Evolutionary conservation across 1,140 invertebrate genomes (phyloP), one percentile per base, ranked within the genome.

Genomic region (Babylonia areolata): DNA sequence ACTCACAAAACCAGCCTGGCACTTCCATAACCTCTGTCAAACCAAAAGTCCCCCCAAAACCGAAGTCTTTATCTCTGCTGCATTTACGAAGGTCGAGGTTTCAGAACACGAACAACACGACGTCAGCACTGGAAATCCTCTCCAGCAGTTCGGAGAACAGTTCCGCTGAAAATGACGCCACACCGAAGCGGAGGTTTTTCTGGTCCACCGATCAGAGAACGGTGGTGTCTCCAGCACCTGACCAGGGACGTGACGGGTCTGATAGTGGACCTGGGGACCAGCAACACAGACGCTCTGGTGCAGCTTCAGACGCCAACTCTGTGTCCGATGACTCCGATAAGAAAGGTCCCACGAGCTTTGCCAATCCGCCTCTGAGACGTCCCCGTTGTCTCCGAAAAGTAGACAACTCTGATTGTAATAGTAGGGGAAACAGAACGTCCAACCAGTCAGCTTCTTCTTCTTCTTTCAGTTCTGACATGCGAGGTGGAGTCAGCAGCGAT

Each of bases 71-170:
- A 5, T 12, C 39, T 23, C 20, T 20, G 9, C 6, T 40, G 75
- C 75, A 77, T 37, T 28, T 40, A 31, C 12, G 75, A 40, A 35
- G 75, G 11, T 39, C 75, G 15, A 35, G 75, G 20, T 77, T 77
- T 40, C 75, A 77, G 28, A 2, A 77, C 1, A 35, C 28, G 75
- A 28, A 6, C 33, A 77, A 6, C 75, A 77, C 75, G 12, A 37
- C 40, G 33, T 77, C 75, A 40, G 35, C 35, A 40, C 35, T 37
- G 35, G 75, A 77, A 17, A 51, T 12, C 40, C 71, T 75, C 31
- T 77, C 75, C 35, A 77, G 75, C 75, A 77, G 75, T 28, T 77
- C 75, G 3, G 75, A 77, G 35, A 37, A 77, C 28, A 77, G 75
- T 17, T 77, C 75, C 37, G 17, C 75, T 3, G 75, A 77, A 5